phyloP scores from a whole-genome alignment of 2,888 invertebrate species.

The Siphonodentalium dalli region DNA sequence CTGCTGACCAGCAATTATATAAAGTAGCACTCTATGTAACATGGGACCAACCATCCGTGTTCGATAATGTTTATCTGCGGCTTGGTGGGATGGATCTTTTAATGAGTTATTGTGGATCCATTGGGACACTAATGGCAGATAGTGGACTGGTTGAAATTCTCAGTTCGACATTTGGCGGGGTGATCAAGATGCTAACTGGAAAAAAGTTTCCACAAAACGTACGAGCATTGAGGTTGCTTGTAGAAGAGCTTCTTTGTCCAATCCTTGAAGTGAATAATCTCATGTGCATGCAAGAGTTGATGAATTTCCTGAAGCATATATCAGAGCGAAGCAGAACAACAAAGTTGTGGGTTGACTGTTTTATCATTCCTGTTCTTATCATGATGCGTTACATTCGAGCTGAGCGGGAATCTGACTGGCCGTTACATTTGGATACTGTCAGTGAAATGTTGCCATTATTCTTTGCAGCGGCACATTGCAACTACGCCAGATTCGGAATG shows the following conservation, averaged over 20 bases:
- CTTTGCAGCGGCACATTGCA: conserved; percentile 21
- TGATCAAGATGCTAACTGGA: conserved; percentile 31
- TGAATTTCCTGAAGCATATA: background rate
- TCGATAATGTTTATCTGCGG: conserved; percentile 10
- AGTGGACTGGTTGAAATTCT: conserved; percentile 17
- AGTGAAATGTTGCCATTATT: conserved; percentile 26
- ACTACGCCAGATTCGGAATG: conserved; percentile 21
- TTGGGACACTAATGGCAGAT: too few relatives aligned
- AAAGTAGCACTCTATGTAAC: too few relatives aligned
- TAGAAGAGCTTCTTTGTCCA: conserved; percentile 25
- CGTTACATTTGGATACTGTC: too few relatives aligned
- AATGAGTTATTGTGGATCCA: conserved; percentile 30
- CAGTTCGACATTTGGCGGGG: too few relatives aligned
- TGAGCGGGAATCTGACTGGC: conserved; percentile 24
- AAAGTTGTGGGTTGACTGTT: conserved; percentile 17
- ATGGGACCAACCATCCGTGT: conserved; percentile 17
- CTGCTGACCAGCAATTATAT: too few relatives aligned
- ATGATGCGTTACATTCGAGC: conserved; percentile 25
- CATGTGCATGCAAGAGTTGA: background rate
- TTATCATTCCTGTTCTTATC: conserved; percentile 26
- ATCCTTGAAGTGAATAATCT: background rate
- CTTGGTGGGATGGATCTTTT: conserved; percentile 30
- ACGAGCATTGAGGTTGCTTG: conserved; percentile 26
- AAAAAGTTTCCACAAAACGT: too few relatives aligned
- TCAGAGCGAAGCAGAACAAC: conserved; percentile 7